Base-by-base conservation (phyloP, 1,140 invertebrate species). In the Bombus sibiricus region DNA sequence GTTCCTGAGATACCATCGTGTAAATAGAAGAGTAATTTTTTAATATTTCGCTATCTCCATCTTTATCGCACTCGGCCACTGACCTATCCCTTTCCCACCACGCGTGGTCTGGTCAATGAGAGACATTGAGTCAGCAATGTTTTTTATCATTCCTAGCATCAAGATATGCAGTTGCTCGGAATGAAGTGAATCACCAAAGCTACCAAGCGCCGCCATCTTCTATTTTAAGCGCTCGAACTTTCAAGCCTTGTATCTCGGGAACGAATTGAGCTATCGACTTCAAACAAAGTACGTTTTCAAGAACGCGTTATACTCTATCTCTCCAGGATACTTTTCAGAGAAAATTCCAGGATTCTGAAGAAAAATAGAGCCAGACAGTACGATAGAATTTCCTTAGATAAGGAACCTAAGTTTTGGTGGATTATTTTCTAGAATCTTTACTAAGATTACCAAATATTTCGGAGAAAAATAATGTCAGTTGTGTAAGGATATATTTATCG, bases 201-300 rank as follows among this genome's bases (percentile, higher is more conserved):
- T 8, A 39, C 34, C 37, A 25, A 5, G 2, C 1, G 18, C 32
- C 32, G 66, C 18, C 66, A 37, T 68, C 32, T 37, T 68, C 25
- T 10, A 68, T 34, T 39, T 72, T 39, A 39, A 43, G 39, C 71
- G 71, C 13, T 3, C 39, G n/a, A 43, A 73, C 71, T 43, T 73
- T 47, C n/a, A 15, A 47, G 15, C n/a, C 10, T 10, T n/a, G n/a
- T 73, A 73, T 73, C 72, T 73, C 72, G 3, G 9, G n/a, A 47
- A 47, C 72, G n/a, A 28, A 32, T 73, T 47, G n/a, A 73, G 72
- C 28, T 73, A 73, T 73, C 72, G 72, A 12, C 13, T 22, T 47
- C n/a, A 22, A 73, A 73, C 15, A 73, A 73, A 73, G 15, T 73
- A 41, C 41, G n/a, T 73, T 47, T 41, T 47, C 15, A 43, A 73